Evolutionary conservation across 2,113 vertebrate genomes (phyloP).

Genomic region (Orthonyx spaldingii): DNA sequence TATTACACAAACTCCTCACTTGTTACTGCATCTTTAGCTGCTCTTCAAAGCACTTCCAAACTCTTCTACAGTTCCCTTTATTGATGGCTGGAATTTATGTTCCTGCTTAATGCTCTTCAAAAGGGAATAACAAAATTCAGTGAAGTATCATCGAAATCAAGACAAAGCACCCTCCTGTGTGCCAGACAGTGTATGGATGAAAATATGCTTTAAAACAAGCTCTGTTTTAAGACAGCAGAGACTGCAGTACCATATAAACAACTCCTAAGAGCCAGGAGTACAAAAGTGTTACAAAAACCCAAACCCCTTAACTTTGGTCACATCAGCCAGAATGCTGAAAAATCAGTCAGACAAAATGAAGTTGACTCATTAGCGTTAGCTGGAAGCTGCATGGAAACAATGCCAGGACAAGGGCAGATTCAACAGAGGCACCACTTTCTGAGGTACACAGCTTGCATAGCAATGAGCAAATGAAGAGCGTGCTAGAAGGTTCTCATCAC

Average conservation of each 20-base stretch:
- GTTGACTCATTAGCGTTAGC: background rate
- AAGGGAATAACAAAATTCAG: background rate
- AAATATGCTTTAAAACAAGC: background rate
- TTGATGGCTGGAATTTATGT: background rate
- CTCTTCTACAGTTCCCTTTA: background rate
- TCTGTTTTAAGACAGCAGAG: background rate
- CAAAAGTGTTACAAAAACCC: background rate
- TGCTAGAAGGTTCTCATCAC: background rate
- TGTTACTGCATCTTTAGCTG: background rate
- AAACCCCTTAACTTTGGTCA: background rate
- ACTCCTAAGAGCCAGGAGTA: background rate
- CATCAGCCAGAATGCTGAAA: background rate
- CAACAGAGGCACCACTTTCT: background rate
- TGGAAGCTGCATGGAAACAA: background rate
- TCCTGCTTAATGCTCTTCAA: background rate
- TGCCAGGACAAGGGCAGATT: background rate
- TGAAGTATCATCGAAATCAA: background rate
- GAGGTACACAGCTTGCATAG: background rate
- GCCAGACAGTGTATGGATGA: background rate
- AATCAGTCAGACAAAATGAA: background rate
- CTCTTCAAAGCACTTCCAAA: background rate
- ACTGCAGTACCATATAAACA: background rate
- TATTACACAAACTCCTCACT: background rate
- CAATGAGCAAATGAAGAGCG: background rate
- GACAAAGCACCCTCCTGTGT: background rate